A percentile compares a stretch with the other conserved stretches of the same genome.
These are phyloP conservation scores for Dicentrarchus labrax DNA, from an alignment of 2,113 vertebrate genomes.

Conservation along the genomic window DNA sequence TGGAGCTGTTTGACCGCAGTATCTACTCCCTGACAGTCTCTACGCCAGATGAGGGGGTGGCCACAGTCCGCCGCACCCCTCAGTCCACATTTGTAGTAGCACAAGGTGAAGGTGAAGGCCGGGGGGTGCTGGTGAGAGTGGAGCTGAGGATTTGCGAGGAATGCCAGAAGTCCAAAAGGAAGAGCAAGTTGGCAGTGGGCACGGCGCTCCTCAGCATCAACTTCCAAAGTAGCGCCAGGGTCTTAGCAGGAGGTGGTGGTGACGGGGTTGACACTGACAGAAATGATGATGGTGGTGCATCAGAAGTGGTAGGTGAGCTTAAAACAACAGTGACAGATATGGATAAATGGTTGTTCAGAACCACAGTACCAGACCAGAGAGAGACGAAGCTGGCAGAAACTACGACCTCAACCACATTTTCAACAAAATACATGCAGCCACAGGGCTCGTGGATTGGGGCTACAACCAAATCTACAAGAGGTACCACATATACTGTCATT, in stretches of 20 bases:
- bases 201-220: constrained; percentile 85
- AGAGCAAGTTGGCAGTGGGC: constrained; percentile 89
- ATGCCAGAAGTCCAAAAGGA: constrained; percentile 95
- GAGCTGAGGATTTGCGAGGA: constrained; percentile 93
- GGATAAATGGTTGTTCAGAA: constrained; percentile 56
- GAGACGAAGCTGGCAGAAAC: constrained; percentile 59
- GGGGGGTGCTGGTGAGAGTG: constrained; percentile 87
- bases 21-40: constrained; percentile 89
- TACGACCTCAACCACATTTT: constrained; percentile 28
- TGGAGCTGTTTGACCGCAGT: constrained; percentile 90
- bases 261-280: constrained; percentile 22
- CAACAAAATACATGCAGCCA: constrained; percentile 47
- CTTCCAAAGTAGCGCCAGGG: constrained; percentile 79
- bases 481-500: neutral
- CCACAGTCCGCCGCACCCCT: constrained; percentile 88
- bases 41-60: constrained; percentile 90
- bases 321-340: constrained; percentile 64
- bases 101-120: constrained; percentile 87
- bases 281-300: constrained; percentile 38
- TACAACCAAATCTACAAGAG: constrained; percentile 40
- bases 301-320: constrained; percentile 63
- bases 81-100: constrained; percentile 83
- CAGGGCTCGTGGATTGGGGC: constrained; percentile 44
- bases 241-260: neutral
- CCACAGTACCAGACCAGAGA: constrained; percentile 77